Percentiles rank a stretch among this genome's conserved stretches.
Evolutionary conservation across 2,888 invertebrate genomes (phyloP).

Genomic region (Hirtodrosophila alboralis): DNA sequence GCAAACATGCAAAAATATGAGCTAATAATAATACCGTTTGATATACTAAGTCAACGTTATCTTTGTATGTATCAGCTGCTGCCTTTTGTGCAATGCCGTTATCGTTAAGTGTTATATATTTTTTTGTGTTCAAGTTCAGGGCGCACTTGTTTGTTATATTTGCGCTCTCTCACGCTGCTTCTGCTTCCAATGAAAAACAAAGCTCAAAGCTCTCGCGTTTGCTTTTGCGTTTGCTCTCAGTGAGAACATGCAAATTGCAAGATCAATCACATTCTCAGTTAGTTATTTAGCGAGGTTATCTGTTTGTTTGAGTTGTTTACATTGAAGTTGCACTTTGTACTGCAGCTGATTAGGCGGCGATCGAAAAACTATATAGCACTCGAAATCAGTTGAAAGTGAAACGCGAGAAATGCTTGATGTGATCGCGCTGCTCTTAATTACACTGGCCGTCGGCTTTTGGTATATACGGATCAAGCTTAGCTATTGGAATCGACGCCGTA

Average conservation of each 20-base stretch:
- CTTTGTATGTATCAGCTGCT: slow-evolving; percentile 7
- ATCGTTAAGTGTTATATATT: too few relatives aligned
- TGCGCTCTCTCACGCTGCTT: background rate
- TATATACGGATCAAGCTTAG: slow-evolving; percentile 50
- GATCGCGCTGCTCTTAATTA: slow-evolving; percentile 53
- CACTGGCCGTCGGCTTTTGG: slow-evolving; percentile 57
- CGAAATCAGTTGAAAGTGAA: slow-evolving; percentile 48
- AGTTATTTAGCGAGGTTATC: slow-evolving; percentile 12
- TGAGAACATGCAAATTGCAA: slow-evolving; percentile 4
- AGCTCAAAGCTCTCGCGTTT: background rate
- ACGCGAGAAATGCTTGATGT: slow-evolving; percentile 58
- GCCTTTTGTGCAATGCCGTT: slow-evolving; percentile 22
- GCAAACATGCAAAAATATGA: too few relatives aligned
- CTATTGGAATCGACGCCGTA: slow-evolving; percentile 69
- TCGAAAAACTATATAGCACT: background rate
- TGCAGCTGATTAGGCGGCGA: slow-evolving; percentile 15
- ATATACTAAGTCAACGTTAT: background rate
- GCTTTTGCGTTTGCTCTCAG: background rate
- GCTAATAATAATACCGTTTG: too few relatives aligned
- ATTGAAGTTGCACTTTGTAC: slow-evolving; percentile 26
- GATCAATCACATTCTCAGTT: background rate
- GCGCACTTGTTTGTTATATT: background rate
- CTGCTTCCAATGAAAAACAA: too few relatives aligned
- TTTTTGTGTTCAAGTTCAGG: slow-evolving; percentile 29
- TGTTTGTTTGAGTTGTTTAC: slow-evolving; percentile 10